Percentiles rank a stretch among this genome's conserved stretches.
Evolutionary conservation across 92 coral and sea anemone genomes (phyloP).

Genomic region (Phymanthus crucifer): DNA sequence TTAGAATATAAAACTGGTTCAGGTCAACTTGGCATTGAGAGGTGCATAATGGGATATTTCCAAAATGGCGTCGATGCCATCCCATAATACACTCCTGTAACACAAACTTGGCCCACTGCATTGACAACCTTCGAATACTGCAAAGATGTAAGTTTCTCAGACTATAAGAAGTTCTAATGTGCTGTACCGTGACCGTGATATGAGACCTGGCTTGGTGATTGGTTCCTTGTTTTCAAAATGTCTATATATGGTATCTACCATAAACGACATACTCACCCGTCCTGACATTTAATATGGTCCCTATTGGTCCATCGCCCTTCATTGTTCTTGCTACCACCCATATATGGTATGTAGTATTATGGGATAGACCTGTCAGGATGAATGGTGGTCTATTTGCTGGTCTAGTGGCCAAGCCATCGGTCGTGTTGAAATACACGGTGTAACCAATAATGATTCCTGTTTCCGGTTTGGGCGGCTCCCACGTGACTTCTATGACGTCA

Average conservation of each 20-base stretch:
- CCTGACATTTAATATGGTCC: constrained; percentile 22
- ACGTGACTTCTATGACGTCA: constrained; percentile 47
- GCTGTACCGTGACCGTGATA: too few species aligned
- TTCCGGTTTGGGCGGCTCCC: constrained; percentile 67
- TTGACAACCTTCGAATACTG: too few species aligned
- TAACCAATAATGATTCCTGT: constrained; percentile 70
- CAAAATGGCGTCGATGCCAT: too few species aligned
- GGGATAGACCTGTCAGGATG: constrained; percentile 43
- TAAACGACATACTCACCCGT: constrained; percentile 44
- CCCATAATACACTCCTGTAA: too few species aligned
- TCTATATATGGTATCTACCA: too few species aligned
- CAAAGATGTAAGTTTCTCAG: too few species aligned
- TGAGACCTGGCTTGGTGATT: background rate
- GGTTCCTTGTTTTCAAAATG: too few species aligned
- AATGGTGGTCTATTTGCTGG: constrained; percentile 38
- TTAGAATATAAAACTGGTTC: too few species aligned
- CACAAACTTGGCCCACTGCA: too few species aligned
- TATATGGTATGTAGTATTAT: constrained; percentile 78
- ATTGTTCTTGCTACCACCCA: constrained; percentile 85
- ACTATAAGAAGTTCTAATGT: too few species aligned
- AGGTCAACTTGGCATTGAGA: too few species aligned
- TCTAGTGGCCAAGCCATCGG: constrained; percentile 31
- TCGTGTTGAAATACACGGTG: constrained; percentile 55
- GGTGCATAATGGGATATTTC: too few species aligned
- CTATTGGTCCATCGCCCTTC: constrained; percentile 73